Percentiles rank a stretch among this genome's conserved stretches.
Conservation (phyloP, 2,888 invertebrate species). For the Agonum fuliginosum region DNA sequence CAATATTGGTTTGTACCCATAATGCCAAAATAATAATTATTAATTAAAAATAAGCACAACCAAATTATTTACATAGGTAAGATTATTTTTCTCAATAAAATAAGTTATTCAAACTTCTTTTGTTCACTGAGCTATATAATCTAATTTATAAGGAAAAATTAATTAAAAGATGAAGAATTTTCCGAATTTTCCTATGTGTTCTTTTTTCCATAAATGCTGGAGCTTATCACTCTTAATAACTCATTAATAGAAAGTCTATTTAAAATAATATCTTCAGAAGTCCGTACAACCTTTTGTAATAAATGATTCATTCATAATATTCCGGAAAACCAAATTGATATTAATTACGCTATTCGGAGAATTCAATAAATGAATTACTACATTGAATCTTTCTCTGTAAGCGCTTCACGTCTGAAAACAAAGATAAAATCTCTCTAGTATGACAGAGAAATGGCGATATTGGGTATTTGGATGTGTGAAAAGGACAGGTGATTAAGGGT, state of each 20-base stretch:
- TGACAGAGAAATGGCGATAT: neutral
- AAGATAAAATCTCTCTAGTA: neutral
- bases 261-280: neutral
- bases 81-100: no score
- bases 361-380: conserved; percentile 41
- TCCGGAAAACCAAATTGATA: conserved; percentile 37
- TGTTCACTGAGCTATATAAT: no score
- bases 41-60: no score
- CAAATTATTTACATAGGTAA: no score
- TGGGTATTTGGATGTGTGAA: neutral
- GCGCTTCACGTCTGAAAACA: neutral
- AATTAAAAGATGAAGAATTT: no score
- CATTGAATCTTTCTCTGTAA: neutral
- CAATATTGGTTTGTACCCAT: no score
- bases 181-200: no score
- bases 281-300: neutral
- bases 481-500: conserved; percentile 26
- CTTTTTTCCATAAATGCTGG: no score
- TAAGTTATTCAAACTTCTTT: no score
- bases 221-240: no score
- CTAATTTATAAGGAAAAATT: no score
- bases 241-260: neutral
- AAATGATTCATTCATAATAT: conserved; percentile 13
- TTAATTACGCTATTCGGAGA: conserved; percentile 17
- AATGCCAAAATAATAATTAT: no score